Evolutionary conservation across 2,797 vertebrate genomes (phyloP).

Genomic region (Gymnothorax javanicus): DNA sequence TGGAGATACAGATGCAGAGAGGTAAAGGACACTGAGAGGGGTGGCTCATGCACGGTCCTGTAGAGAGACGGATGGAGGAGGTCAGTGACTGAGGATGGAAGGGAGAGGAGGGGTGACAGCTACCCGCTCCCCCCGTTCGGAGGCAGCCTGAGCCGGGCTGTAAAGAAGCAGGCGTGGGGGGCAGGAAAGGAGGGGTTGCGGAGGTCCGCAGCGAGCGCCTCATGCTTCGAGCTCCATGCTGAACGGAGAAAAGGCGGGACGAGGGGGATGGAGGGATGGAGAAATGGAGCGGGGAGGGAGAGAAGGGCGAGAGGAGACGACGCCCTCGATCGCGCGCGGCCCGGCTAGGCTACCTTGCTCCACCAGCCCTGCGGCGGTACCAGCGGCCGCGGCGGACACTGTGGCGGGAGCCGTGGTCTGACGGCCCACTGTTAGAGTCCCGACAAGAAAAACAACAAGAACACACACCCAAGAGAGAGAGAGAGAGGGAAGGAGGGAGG

Average conservation of each 20-base stretch:
- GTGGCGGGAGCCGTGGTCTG: constrained; percentile 94
- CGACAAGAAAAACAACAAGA: constrained; percentile 42
- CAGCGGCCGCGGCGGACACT: constrained; percentile 81
- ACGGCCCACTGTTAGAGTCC: constrained; percentile 87
- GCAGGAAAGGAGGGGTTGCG: constrained; percentile 35
- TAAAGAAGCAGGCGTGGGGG: constrained; percentile 30
- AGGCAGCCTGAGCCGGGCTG: constrained; percentile 43
- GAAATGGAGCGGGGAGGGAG: constrained; percentile 33
- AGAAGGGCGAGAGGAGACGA: constrained; percentile 50
- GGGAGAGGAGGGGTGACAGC: not conserved
- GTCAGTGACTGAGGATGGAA: not conserved
- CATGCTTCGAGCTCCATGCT: constrained; percentile 68
- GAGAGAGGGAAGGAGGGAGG: constrained; percentile 27
- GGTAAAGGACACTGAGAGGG: constrained; percentile 19
- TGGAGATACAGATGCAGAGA: constrained; percentile 36
- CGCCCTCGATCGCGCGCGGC: constrained; percentile 64
- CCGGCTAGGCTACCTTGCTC: constrained; percentile 90
- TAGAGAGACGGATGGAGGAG: not conserved
- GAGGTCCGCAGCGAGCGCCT: constrained; percentile 25
- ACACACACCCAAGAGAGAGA: constrained; percentile 33
- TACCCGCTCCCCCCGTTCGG: constrained; percentile 29
- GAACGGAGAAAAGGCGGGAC: constrained; percentile 22
- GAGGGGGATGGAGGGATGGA: not conserved
- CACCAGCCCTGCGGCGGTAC: constrained; percentile 89
- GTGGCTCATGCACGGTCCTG: constrained; percentile 22